A percentile compares a stretch with the other conserved stretches of the same genome.
Evolutionary conservation across 1,140 invertebrate species (phyloP).

Genomic region (Drosophila navojoa): DNA sequence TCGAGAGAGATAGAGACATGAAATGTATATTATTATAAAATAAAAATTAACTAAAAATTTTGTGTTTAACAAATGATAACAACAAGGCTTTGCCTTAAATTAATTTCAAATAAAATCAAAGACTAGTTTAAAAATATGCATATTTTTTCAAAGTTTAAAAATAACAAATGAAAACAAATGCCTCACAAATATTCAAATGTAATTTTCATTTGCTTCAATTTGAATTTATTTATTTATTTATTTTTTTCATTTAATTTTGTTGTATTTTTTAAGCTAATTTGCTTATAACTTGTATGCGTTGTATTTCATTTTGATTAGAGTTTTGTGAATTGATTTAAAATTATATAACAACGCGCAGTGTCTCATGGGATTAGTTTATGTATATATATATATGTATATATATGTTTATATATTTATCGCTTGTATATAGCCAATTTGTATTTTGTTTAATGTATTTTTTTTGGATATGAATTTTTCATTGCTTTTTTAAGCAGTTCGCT

Average conservation of each 20-base stretch:
- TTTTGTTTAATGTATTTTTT: conserved; percentile 8
- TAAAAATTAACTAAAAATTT: conserved; percentile 25
- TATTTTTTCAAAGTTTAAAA: conserved; percentile 7
- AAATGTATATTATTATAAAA: conserved; percentile 17
- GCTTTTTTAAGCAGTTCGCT: conserved; percentile 40
- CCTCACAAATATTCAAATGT: conserved; percentile 11
- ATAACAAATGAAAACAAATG: conserved; percentile 25
- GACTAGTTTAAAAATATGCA: conserved; percentile 61
- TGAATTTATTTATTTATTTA: conserved; percentile 18
- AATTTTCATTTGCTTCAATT: not conserved
- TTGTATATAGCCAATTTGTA: conserved; percentile 68
- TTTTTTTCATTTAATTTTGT: conserved; percentile 56
- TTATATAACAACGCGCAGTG: conserved; percentile 77
- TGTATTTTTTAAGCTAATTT: conserved; percentile 68
- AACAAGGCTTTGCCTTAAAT: conserved; percentile 72
- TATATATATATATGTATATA: conserved; percentile 59
- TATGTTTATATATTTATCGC: conserved; percentile 47
- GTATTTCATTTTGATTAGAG: conserved; percentile 72
- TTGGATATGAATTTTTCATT: conserved; percentile 74
- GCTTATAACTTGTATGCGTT: conserved; percentile 77
- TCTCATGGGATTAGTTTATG: conserved; percentile 50
- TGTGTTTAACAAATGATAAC: conserved; percentile 50
- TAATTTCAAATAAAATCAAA: conserved; percentile 47
- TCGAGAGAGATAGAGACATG: conserved; percentile 36
- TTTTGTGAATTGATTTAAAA: conserved; percentile 65